Conservation (phyloP, 1,140 invertebrate species). For the Drosophila nebulosa region DNA sequence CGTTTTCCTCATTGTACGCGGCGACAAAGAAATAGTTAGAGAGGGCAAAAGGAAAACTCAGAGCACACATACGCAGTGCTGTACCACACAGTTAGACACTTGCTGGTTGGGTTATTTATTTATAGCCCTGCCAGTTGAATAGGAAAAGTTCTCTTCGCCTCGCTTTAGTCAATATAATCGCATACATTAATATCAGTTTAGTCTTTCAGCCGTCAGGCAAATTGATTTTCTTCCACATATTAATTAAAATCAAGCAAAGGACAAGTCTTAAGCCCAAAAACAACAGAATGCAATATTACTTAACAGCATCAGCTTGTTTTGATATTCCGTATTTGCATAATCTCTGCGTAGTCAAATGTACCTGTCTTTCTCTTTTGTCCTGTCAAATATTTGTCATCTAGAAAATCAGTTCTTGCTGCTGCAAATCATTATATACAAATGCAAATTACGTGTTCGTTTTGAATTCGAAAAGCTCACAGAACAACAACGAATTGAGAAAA, state of each 20-base stretch:
- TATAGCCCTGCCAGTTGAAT: constrained; percentile 17
- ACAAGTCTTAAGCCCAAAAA: background rate
- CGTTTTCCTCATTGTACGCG: constrained; percentile 57
- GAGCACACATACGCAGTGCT: constrained; percentile 53
- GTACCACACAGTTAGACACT: constrained; percentile 11
- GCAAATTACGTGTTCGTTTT: constrained; percentile 36
- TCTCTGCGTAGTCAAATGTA: background rate
- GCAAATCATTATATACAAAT: constrained; percentile 38
- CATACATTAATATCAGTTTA: constrained; percentile 42
- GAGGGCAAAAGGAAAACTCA: constrained; percentile 4
- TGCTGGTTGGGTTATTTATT: constrained; percentile 36
- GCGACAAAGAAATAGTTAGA: constrained; percentile 6
- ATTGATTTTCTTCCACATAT: constrained; percentile 46
- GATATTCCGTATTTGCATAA: background rate
- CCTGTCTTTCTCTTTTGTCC: background rate
- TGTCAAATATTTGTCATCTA: background rate
- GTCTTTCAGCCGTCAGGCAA: constrained; percentile 25
- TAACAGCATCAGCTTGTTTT: constrained; percentile 5
- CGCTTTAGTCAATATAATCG: constrained; percentile 17
- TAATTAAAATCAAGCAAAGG: constrained; percentile 36
- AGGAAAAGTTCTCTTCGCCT: constrained; percentile 14
- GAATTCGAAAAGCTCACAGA: constrained; percentile 25
- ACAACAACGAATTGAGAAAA: background rate
- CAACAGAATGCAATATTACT: constrained; percentile 40
- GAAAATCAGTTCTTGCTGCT: background rate